Evolutionary conservation across 2,888 invertebrate genomes (phyloP).

Genomic region (Tetrapedia diversipes): DNA sequence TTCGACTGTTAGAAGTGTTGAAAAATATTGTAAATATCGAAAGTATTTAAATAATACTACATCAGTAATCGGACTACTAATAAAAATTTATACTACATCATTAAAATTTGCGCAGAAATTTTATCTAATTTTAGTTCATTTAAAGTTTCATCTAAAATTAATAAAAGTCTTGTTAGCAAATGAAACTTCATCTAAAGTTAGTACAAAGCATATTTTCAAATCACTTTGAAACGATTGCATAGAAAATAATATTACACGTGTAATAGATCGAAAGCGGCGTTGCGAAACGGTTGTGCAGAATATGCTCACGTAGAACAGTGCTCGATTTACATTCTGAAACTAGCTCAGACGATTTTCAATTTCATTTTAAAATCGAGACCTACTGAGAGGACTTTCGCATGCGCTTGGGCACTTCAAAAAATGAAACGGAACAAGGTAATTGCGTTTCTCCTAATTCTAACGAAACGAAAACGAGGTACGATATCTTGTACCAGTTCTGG

Average conservation of each 20-base stretch:
- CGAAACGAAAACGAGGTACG: background rate
- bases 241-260: background rate
- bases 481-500: background rate
- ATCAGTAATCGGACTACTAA: no score
- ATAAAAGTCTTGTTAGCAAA: no score
- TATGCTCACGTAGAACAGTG: conserved; percentile 3
- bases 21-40: no score
- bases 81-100: no score
- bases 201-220: background rate
- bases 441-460: background rate
- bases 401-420: conserved; percentile 5
- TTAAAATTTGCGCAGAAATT: no score
- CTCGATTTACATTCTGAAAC: conserved; percentile 30
- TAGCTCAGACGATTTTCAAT: conserved; percentile 14
- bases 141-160: no score
- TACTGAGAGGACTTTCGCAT: conserved; percentile 4
- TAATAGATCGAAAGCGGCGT: conserved; percentile 9
- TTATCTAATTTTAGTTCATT: no score
- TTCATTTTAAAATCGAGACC: conserved; percentile 32
- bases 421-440: background rate
- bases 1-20: no score
- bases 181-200: no score
- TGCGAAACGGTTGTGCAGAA: conserved; percentile 29
- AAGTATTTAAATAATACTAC: no score
- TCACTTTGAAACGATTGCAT: background rate